Base-by-base conservation (phyloP, 2,888 invertebrate genomes). In the Archaeoteleia sp. region DNA sequence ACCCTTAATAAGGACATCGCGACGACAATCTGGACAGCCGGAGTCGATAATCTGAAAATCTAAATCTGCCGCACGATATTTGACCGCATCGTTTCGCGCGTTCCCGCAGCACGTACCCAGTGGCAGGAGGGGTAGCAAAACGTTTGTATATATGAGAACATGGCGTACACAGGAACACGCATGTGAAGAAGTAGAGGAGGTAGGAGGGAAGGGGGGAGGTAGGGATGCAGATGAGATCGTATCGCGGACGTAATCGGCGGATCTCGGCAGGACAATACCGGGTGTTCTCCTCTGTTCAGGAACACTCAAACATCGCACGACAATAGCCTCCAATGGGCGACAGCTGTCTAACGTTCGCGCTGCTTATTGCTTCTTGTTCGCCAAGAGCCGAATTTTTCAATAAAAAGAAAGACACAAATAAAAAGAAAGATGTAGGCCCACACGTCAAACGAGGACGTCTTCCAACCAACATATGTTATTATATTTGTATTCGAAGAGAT, bases 141-240 rank as follows among this genome's bases (percentile, higher is more conserved):
- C 61, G 51, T 40, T 46, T 27, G 42, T 58, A 17, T 40, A 42
- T 48, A 49, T 6, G 39, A 39, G 42, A 48, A 39, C 23, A 12
- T 12, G 29, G 39, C 32, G 29, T 58, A 45, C 13, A 29, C 46
- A 29, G 23, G 45, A 39, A 60, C 35, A 51, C 46, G 51, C 43
- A 27, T 35, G 63, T 15, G 20, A 13, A 20, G 23, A 46, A 45
- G 6, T 5, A n/a, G 15, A 8, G 2, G 39, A 13, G 17, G 13
- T n/a, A n/a, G 29, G 29, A 25, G 43, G 30, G n/a, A 15, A 13
- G 15, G 43, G 42, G 30, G 62, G 62, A 53, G 73, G 75, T n/a
- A 77, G 73, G 79, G 82, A 84, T 84, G 84, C 82, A 84, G 84
- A 84, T 84, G 84, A 82, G 84, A 84, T 84, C 66, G 74, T 84